Percentiles rank a stretch among this genome's conserved stretches.
phyloP scores from a whole-genome alignment of 2,797 vertebrate species.

The Benthosema pterotum region DNA sequence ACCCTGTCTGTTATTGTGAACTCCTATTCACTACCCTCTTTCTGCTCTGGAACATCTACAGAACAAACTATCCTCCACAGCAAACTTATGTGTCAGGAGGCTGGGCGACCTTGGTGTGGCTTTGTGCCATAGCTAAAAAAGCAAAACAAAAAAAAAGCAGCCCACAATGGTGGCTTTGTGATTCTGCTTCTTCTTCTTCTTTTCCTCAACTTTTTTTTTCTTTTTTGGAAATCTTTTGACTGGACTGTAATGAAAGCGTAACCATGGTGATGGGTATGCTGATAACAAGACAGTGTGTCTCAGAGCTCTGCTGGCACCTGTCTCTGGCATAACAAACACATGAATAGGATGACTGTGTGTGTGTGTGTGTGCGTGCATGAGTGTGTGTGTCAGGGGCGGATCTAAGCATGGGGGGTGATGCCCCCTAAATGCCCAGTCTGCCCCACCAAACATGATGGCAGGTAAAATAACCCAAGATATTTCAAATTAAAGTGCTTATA shows the following conservation, averaged over 20 bases:
- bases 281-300: constrained; percentile 44
- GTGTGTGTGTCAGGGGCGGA: too few species aligned
- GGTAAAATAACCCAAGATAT: too few species aligned
- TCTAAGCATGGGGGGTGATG: too few species aligned
- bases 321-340: constrained; percentile 30
- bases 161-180: too few species aligned
- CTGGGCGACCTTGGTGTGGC: constrained; percentile 43
- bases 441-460: too few species aligned
- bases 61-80: constrained; percentile 3
- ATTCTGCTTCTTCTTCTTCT: constrained; percentile 17
- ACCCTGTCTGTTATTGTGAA: too few species aligned
- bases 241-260: constrained; percentile 49
- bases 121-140: constrained; percentile 10
- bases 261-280: constrained; percentile 48
- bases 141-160: constrained; percentile 27
- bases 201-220: constrained; percentile 5
- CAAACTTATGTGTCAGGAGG: background rate
- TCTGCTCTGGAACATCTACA: constrained; percentile 8
- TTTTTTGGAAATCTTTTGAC: constrained; percentile 32
- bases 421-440: too few species aligned
- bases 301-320: constrained; percentile 28
- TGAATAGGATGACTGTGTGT: constrained; percentile 31
- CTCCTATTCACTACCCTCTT: constrained; percentile 21
- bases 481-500: too few species aligned
- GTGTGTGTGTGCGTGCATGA: too few species aligned